phyloP scores from a whole-genome alignment of 2,113 vertebrate genomes.

The Tympanuchus pallidicinctus region DNA sequence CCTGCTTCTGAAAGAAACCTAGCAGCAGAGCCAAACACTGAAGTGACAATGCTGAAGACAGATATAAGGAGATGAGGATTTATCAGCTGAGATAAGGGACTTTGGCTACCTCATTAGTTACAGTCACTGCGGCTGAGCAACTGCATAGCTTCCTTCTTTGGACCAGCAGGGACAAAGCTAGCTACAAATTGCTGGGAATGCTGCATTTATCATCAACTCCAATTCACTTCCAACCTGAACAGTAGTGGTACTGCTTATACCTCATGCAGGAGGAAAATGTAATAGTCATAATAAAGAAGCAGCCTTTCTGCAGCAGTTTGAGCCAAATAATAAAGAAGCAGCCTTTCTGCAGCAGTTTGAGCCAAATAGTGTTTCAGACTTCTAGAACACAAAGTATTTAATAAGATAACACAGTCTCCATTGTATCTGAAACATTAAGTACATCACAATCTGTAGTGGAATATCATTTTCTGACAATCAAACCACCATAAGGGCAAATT shows the following conservation, averaged over 20 bases:
- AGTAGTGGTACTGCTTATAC: background rate
- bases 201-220: slow-evolving; percentile 5
- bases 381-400: background rate
- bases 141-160: background rate
- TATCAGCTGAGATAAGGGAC: slow-evolving; percentile 49
- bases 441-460: background rate
- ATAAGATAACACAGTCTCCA: background rate
- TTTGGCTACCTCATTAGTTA: slow-evolving; percentile 52
- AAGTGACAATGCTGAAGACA: slow-evolving; percentile 12
- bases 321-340: background rate
- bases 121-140: slow-evolving; percentile 7
- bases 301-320: background rate
- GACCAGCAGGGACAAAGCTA: background rate
- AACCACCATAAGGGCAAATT: background rate
- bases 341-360: background rate
- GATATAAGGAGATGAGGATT: slow-evolving; percentile 43
- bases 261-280: accelerated
- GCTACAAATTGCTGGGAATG: slow-evolving; percentile 5
- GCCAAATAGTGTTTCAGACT: background rate
- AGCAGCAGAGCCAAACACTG: background rate
- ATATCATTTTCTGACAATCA: background rate
- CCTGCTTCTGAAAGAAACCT: background rate
- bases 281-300: background rate
- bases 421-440: background rate
- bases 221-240: background rate